Conservation (phyloP, 2,888 invertebrate species). For the Lutraria lutraria region DNA sequence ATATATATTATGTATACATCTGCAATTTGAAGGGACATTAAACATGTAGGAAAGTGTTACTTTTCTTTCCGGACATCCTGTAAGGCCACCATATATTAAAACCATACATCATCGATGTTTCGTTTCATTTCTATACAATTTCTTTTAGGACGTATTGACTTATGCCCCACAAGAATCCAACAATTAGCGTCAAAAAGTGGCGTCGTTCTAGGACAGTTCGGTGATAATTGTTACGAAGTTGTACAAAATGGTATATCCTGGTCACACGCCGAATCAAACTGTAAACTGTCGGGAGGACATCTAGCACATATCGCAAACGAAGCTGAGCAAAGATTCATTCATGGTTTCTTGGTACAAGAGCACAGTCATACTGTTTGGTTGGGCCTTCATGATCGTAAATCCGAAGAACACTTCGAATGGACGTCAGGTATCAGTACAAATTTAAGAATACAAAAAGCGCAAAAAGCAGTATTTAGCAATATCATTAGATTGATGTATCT, state of each 20-base stretch:
- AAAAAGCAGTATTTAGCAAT: background rate
- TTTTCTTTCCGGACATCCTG: no score
- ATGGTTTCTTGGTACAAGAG: slow-evolving; percentile 24
- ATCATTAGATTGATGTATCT: background rate
- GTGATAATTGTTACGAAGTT: slow-evolving; percentile 44
- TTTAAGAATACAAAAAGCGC: no score
- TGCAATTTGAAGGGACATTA: no score
- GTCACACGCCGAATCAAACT: slow-evolving; percentile 49
- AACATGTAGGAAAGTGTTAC: no score
- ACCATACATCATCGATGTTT: no score
- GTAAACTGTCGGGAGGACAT: slow-evolving; percentile 51
- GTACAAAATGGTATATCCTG: slow-evolving; percentile 22
- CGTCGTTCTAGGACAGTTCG: slow-evolving; percentile 17
- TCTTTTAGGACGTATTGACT: slow-evolving; percentile 8
- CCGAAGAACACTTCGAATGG: slow-evolving; percentile 56
- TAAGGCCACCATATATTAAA: no score
- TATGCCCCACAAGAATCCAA: slow-evolving; percentile 11
- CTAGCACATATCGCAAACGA: slow-evolving; percentile 46
- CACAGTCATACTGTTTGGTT: slow-evolving; percentile 47
- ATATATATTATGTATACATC: no score
- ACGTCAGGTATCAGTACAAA: slow-evolving; percentile 38
- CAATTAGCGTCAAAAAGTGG: background rate
- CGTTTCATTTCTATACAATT: no score
- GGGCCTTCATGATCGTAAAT: slow-evolving; percentile 49
- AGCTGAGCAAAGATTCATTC: slow-evolving; percentile 49